These are phyloP conservation scores for Platynereis dumerilii DNA, from an alignment of 2,888 invertebrate species.

Conservation along the genomic window DNA sequence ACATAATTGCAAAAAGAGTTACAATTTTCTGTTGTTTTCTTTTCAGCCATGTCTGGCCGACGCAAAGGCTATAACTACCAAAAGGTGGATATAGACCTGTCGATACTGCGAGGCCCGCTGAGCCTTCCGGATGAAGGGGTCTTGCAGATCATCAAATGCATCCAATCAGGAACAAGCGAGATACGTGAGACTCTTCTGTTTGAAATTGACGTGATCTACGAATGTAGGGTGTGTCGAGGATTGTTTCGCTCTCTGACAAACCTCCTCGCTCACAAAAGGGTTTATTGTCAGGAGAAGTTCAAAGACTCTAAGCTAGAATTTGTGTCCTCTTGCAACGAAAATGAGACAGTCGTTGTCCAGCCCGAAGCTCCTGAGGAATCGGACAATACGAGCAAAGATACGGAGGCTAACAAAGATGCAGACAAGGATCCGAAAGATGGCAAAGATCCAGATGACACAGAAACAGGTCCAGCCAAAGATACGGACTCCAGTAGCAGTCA, in stretches of 20 bases:
- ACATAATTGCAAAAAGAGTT: too few relatives aligned
- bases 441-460: neutral
- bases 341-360: slow-evolving; percentile 47
- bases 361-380: slow-evolving; percentile 43
- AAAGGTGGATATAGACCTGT: slow-evolving; percentile 5
- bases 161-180: slow-evolving; percentile 65
- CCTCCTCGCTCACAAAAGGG: slow-evolving; percentile 87
- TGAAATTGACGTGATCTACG: slow-evolving; percentile 88
- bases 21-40: too few relatives aligned
- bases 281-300: slow-evolving; percentile 70
- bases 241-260: slow-evolving; percentile 87
- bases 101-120: slow-evolving; percentile 13
- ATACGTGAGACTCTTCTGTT: slow-evolving; percentile 76
- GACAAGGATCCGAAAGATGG: neutral
- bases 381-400: neutral
- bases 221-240: slow-evolving; percentile 85
- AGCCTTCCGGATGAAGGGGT: slow-evolving; percentile 5
- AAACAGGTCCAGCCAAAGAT: neutral
- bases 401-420: neutral
- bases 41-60: too few relatives aligned
- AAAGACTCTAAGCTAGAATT: slow-evolving; percentile 23
- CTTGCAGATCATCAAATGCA: slow-evolving; percentile 17
- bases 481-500: neutral
- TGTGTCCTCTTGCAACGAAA: slow-evolving; percentile 65
- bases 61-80: neutral